Percentiles rank a stretch among this genome's conserved stretches.
These are phyloP conservation scores for Esox niger DNA, from an alignment of 2,113 vertebrate species.

Conservation along the genomic window DNA sequence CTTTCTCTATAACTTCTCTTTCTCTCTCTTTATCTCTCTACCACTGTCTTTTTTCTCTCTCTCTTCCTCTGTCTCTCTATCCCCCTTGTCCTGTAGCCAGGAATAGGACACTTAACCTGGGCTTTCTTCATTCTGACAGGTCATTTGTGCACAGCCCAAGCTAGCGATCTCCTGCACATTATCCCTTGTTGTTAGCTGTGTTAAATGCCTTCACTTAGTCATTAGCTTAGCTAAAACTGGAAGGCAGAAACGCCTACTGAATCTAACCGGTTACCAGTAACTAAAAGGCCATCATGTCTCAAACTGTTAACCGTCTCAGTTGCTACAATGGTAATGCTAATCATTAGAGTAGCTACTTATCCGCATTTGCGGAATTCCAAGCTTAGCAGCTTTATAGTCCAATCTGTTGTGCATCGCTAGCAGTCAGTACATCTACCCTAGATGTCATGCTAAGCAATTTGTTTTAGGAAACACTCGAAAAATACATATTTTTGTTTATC, in stretches of 20 bases:
- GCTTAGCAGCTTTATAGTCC: conserved; percentile 15
- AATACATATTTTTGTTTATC: conserved; percentile 9
- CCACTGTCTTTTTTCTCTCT: not conserved
- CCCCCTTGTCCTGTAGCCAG: not conserved
- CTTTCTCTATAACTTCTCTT: not conserved
- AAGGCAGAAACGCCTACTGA: conserved; percentile 9
- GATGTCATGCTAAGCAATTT: conserved; percentile 24
- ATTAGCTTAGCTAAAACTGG: conserved; percentile 6
- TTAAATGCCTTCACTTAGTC: conserved; percentile 5
- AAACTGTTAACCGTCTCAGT: conserved; percentile 15
- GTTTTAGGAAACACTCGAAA: conserved; percentile 1
- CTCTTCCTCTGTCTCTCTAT: not conserved
- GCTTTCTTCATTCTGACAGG: conserved; percentile 16
- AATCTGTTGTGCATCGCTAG: conserved; percentile 17
- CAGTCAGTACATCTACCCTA: conserved; percentile 16
- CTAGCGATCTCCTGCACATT: conserved; percentile 13
- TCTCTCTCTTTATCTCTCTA: not conserved
- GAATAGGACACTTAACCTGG: not conserved
- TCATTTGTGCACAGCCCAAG: conserved; percentile 18
- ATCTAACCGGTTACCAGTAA: not conserved
- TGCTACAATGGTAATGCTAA: conserved; percentile 22
- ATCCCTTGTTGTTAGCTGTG: not conserved
- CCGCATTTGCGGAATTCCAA: conserved; percentile 22
- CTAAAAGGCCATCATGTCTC: not conserved
- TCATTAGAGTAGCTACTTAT: conserved; percentile 25